phyloP scores from a whole-genome alignment of 2,888 invertebrate species.

The Apamea anceps region DNA sequence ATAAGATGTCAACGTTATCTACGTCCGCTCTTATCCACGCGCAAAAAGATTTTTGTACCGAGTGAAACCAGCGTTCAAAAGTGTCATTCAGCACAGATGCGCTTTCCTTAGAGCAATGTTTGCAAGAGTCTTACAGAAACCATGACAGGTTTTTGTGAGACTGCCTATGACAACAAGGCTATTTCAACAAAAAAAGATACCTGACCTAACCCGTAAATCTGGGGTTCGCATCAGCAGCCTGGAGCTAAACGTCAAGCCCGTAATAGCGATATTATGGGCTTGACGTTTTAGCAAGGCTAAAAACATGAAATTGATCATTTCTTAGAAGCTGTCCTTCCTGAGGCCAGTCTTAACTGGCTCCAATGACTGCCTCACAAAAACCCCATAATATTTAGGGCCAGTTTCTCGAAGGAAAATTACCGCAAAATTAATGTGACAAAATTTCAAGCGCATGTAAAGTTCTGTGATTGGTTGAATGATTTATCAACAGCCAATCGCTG shows the following conservation, averaged over 20 bases:
- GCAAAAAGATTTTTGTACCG: too few relatives aligned
- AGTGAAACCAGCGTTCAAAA: not conserved
- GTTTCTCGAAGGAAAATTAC: not conserved
- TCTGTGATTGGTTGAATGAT: not conserved
- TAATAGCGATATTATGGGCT: slow-evolving; percentile 66
- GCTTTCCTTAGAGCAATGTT: not conserved
- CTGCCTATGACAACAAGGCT: not conserved
- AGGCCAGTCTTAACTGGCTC: not conserved
- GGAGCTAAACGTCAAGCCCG: slow-evolving; percentile 71
- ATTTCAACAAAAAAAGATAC: slow-evolving; percentile 6
- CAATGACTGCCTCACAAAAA: not conserved
- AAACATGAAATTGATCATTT: not conserved
- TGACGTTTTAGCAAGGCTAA: slow-evolving; percentile 72
- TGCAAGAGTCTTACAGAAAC: not conserved
- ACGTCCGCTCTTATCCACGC: not conserved
- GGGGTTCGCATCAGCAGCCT: slow-evolving; percentile 58
- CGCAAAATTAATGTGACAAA: not conserved
- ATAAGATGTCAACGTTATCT: not conserved
- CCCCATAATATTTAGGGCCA: not conserved
- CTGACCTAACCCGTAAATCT: slow-evolving; percentile 61
- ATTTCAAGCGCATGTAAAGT: not conserved
- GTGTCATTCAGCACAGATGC: not conserved
- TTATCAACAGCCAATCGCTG: not conserved
- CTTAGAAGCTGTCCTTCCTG: not conserved
- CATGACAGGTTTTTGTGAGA: not conserved